Conservation (phyloP, 1,140 invertebrate genomes). For the Rhysida immarginata region DNA sequence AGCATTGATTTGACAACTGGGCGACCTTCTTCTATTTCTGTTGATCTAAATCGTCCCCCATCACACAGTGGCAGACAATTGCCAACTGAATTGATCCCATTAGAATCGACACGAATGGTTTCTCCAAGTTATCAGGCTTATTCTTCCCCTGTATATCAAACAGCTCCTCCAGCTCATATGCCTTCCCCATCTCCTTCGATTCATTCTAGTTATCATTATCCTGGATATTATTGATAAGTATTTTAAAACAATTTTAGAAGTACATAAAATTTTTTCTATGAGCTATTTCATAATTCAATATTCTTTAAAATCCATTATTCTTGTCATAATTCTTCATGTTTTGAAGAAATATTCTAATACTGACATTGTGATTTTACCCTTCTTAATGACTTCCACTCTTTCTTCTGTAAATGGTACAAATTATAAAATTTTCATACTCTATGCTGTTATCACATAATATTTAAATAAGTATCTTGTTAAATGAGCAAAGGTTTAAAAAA, state of each 20-base stretch:
- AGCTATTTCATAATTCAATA: background rate
- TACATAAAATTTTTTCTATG: background rate
- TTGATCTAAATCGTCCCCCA: background rate
- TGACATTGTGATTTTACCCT: background rate
- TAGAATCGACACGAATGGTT: background rate
- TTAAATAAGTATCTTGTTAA: no score
- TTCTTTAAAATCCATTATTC: background rate
- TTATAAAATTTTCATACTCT: no score
- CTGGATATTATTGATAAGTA: background rate
- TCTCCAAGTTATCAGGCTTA: slow-evolving; percentile 2
- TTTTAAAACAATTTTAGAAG: background rate
- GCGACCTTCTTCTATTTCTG: background rate
- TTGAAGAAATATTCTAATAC: background rate
- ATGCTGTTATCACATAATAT: no score
- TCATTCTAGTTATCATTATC: slow-evolving; percentile 5
- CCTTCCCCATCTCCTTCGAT: background rate
- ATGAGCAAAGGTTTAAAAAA: no score
- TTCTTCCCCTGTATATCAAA: background rate
- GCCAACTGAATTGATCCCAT: background rate
- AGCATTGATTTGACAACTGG: background rate
- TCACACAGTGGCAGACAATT: background rate
- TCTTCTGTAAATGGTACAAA: no score
- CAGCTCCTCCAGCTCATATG: slow-evolving; percentile 3
- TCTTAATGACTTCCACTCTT: background rate
- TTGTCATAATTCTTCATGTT: background rate